Conservation (phyloP, 2,888 invertebrate species). For the Andrena flavipes region DNA sequence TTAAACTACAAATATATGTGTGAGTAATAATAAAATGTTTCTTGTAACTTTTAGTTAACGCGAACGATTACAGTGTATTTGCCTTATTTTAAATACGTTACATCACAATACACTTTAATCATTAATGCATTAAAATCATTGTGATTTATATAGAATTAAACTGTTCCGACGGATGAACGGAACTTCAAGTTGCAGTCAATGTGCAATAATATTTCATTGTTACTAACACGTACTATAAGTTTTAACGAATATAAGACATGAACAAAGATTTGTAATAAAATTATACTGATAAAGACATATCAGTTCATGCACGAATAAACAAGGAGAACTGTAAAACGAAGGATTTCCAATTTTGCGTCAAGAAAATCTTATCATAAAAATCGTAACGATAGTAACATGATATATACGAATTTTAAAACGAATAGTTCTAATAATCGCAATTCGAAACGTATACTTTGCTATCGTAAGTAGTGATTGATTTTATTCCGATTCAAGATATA, state of each 20-base stretch:
- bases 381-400: slow-evolving; percentile 1
- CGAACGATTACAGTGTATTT: slow-evolving; percentile 12
- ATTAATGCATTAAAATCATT: slow-evolving; percentile 22
- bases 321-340: slow-evolving; percentile 28
- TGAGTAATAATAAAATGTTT: slow-evolving; percentile 22
- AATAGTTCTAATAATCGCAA: slow-evolving; percentile 9
- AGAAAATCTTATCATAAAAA: slow-evolving; percentile 2
- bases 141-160: slow-evolving; percentile 30
- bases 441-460: neutral
- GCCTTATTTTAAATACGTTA: slow-evolving; percentile 35
- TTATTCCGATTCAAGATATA: neutral
- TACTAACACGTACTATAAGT: slow-evolving; percentile 44
- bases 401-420: neutral
- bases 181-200: slow-evolving; percentile 32
- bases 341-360: slow-evolving; percentile 28
- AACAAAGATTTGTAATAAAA: slow-evolving; percentile 58
- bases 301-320: slow-evolving; percentile 44
- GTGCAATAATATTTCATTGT: slow-evolving; percentile 55
- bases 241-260: slow-evolving; percentile 45
- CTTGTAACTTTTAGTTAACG: slow-evolving; percentile 14
- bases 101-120: slow-evolving; percentile 22
- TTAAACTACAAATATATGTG: slow-evolving; percentile 26
- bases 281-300: slow-evolving; percentile 58
- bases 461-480: slow-evolving; percentile 5
- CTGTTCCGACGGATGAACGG: slow-evolving; percentile 17